Evolutionary conservation across 2,888 invertebrate species (phyloP).

Genomic region (Scaptomyza reducta): DNA sequence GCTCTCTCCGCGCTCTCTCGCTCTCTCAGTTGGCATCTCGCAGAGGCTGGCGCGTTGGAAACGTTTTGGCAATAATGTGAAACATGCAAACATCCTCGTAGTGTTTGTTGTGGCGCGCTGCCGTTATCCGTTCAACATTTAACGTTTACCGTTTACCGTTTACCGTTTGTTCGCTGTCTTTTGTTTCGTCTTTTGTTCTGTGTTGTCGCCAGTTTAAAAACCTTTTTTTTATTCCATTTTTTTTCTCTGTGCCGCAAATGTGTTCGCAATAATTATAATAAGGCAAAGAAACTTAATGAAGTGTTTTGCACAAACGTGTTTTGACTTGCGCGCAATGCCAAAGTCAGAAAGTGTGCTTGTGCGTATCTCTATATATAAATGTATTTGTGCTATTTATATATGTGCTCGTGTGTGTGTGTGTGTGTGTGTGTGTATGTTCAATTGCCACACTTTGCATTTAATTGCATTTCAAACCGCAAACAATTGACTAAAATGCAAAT

Average conservation of each 20-base stretch:
- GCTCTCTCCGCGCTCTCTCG: conserved; percentile 18
- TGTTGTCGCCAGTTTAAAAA: conserved; percentile 1
- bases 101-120: conserved; percentile 46
- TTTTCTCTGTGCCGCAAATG: conserved; percentile 1
- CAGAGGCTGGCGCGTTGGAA: conserved; percentile 47
- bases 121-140: conserved; percentile 26
- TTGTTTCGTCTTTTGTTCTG: conserved; percentile 6
- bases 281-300: conserved; percentile 1
- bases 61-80: conserved; percentile 69
- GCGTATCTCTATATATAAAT: conserved; percentile 1
- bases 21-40: conserved; percentile 41
- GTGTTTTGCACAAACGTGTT: conserved; percentile 33
- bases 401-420: not conserved
- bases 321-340: conserved; percentile 43
- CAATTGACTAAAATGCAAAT: conserved; percentile 56
- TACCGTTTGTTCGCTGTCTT: conserved; percentile 18
- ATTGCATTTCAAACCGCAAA: conserved; percentile 45
- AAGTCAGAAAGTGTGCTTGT: conserved; percentile 20
- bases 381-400: conserved; percentile 1
- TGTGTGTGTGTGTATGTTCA: not conserved
- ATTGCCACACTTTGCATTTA: conserved; percentile 32
- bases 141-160: conserved; percentile 3
- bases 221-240: conserved; percentile 2
- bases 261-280: conserved; percentile 15
- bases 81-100: conserved; percentile 48